These are phyloP conservation scores for Venusia cambrica DNA, from an alignment of 2,888 invertebrate species.

Conservation along the genomic window DNA sequence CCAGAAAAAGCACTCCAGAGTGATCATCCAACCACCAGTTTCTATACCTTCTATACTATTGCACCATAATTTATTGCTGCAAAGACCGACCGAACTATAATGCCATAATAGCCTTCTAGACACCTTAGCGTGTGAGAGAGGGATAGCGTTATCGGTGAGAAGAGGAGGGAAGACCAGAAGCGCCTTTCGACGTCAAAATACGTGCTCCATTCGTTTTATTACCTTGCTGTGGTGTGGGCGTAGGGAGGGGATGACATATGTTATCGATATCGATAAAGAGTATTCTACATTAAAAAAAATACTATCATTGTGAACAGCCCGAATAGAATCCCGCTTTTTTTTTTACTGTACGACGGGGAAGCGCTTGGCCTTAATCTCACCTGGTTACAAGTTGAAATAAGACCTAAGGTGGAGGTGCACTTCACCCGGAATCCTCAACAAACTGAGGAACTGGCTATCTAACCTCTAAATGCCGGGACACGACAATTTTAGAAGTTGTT, in stretches of 20 bases:
- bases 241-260: slow-evolving; percentile 20
- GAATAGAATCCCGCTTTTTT: no score
- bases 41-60: slow-evolving; percentile 51
- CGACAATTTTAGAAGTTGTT: no score
- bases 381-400: no score
- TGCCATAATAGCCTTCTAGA: slow-evolving; percentile 74
- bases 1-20: no score
- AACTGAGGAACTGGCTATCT: no score
- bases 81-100: slow-evolving; percentile 62
- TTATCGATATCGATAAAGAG: slow-evolving; percentile 51
- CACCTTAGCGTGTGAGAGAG: slow-evolving; percentile 59
- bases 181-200: slow-evolving; percentile 81
- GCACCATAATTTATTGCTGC: slow-evolving; percentile 73
- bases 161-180: slow-evolving; percentile 69
- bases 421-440: no score
- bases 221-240: slow-evolving; percentile 52
- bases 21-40: slow-evolving; percentile 30
- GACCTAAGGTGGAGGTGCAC: no score
- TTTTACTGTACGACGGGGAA: no score
- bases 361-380: no score
- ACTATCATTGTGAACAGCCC: no score
- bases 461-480: no score
- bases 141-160: slow-evolving; percentile 49
- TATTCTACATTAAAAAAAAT: no score
- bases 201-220: slow-evolving; percentile 81